These are phyloP conservation scores for Siniperca chuatsi DNA, from an alignment of 2,113 vertebrate genomes.

Conservation along the genomic window DNA sequence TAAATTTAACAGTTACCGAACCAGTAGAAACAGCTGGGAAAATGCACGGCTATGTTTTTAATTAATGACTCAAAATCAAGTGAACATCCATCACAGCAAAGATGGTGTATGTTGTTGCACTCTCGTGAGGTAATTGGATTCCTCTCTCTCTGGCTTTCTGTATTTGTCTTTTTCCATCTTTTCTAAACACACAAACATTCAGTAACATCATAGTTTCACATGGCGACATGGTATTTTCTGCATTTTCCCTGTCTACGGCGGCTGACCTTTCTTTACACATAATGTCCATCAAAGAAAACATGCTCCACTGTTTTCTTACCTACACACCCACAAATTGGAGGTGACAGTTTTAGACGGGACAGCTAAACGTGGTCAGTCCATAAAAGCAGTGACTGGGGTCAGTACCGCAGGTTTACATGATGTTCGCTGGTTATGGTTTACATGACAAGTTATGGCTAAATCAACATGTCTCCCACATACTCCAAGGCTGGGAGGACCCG, in stretches of 20 bases:
- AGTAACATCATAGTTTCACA: conserved; percentile 8
- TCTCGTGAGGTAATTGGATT: not conserved
- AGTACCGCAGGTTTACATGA: conserved; percentile 42
- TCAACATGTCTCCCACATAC: conserved; percentile 47
- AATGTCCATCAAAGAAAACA: conserved; percentile 48
- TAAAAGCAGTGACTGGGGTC: conserved; percentile 60
- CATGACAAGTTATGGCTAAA: conserved; percentile 60
- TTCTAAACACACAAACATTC: conserved; percentile 33
- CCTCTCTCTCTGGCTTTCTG: not conserved
- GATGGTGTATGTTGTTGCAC: conserved; percentile 1
- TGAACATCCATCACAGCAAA: conserved; percentile 12
- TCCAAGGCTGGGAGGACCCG: not conserved
- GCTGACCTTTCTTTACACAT: conserved; percentile 50
- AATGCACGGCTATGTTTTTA: not conserved
- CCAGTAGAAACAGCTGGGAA: conserved; percentile 1
- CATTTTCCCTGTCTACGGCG: conserved; percentile 10
- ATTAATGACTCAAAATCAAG: not conserved
- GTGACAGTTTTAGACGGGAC: conserved; percentile 56
- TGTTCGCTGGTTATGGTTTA: conserved; percentile 46
- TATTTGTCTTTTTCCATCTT: not conserved
- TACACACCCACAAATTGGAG: conserved; percentile 49
- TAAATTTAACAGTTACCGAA: not conserved
- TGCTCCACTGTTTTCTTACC: conserved; percentile 55
- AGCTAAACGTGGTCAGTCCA: conserved; percentile 34
- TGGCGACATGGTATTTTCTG: not conserved